A percentile compares a stretch with the other conserved stretches of the same genome.
These are phyloP conservation scores for Zootoca vivipara DNA, from an alignment of 2,113 vertebrate genomes.

Conservation along the genomic window DNA sequence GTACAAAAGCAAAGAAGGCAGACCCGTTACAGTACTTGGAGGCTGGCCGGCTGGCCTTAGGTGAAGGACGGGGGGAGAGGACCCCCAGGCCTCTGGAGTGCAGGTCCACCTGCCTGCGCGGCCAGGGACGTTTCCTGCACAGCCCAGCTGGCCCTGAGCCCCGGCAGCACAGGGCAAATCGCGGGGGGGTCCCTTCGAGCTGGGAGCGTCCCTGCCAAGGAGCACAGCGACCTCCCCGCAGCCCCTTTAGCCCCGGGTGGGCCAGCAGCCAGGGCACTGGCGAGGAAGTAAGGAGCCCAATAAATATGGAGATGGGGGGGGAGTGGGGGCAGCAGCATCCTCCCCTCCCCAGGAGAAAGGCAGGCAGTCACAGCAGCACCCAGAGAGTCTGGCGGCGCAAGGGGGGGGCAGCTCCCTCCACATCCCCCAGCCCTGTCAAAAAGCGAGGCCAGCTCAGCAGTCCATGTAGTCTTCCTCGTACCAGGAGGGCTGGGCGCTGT, in stretches of 20 bases:
- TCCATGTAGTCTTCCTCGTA: constrained; percentile 83
- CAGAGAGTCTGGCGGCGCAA: background rate
- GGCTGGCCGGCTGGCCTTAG: no score
- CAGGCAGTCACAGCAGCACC: no score
- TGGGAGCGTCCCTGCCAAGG: background rate
- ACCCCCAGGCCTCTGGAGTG: no score
- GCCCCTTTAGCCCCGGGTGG: background rate
- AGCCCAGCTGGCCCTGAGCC: no score
- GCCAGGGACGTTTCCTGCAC: no score
- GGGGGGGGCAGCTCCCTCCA: background rate
- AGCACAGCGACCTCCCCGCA: background rate
- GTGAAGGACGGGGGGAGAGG: no score
- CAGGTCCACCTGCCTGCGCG: no score
- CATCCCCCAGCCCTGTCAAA: background rate
- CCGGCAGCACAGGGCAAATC: background rate
- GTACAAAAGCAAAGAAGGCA: constrained; percentile 13
- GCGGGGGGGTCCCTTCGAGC: background rate
- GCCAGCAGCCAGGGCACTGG: background rate
- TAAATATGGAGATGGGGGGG: background rate
- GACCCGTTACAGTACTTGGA: background rate
- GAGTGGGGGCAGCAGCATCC: background rate
- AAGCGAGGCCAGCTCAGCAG: constrained; percentile 67
- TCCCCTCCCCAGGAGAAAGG: background rate
- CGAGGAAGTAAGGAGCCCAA: no score
- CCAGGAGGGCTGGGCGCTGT: constrained; percentile 81